Evolutionary conservation across 2,888 invertebrate species (phyloP), one percentile per base, ranked within the genome.

Genomic region (Xestia sexstrigata): DNA sequence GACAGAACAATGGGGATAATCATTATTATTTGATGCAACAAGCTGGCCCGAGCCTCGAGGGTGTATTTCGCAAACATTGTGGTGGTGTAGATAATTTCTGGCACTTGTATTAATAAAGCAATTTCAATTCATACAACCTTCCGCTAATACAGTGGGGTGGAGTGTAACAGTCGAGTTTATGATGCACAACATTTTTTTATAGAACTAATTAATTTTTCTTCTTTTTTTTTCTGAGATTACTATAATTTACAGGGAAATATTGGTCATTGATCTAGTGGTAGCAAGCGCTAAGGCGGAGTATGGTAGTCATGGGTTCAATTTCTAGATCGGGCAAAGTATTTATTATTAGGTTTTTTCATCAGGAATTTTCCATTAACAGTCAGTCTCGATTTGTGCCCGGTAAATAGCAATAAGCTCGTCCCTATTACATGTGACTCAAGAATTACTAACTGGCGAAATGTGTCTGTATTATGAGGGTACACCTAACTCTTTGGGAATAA

Each of bases 121-220:
- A 91, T 92, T 91, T 90, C 91, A 89, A 92, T 92, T 92, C 91
- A 92, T 91, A 89, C 85, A 88, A 89, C 86, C 89, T 85, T 88
- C 79, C 88, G 83, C 90, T 87, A 91, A 91, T 90, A 90, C 89
- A 84, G 87, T 87, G 88, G 85, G 87, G 83, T 86, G 87, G 79
- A 88, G 82, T 86, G 85, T 87, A 84, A 88, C 88, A 88, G 85
- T 79, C 80, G 78, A 83, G 84, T 90, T 91, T 89, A 91, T 89
- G n/a, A n/a, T n/a, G n/a, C n/a, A n/a, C n/a, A n/a, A n/a, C n/a
- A n/a, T n/a, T n/a, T n/a, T n/a, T n/a, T n/a, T n/a, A n/a, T n/a
- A n/a, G n/a, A n/a, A n/a, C n/a, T n/a, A n/a, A n/a, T n/a, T n/a
- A n/a, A n/a, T n/a, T n/a, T n/a, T n/a, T n/a, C n/a, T n/a, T n/a